Evolutionary conservation across 2,113 vertebrate species (phyloP).

Genomic region (Paramisgurnus dabryanus): DNA sequence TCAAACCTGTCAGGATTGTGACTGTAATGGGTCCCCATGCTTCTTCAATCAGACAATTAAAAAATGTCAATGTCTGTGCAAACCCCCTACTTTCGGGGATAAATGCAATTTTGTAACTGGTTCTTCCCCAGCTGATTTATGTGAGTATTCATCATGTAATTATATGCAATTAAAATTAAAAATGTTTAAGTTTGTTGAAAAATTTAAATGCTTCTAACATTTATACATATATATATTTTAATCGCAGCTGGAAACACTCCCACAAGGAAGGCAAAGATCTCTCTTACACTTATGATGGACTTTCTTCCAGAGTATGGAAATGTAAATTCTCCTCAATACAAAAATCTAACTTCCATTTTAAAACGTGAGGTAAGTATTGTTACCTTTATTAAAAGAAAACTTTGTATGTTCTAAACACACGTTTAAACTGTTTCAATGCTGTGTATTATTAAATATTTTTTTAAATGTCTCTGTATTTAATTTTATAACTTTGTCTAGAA

Average conservation of each 20-base stretch:
- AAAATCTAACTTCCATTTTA: slow-evolving; percentile 52
- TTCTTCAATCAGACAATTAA: slow-evolving; percentile 43
- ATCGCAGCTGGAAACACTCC: slow-evolving; percentile 56
- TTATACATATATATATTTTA: not conserved
- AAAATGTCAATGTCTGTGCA: slow-evolving; percentile 58
- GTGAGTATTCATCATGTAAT: slow-evolving; percentile 53
- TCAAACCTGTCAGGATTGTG: slow-evolving; percentile 51
- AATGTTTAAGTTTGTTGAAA: not conserved
- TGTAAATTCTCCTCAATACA: slow-evolving; percentile 50
- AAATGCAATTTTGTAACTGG: slow-evolving; percentile 51
- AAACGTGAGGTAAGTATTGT: slow-evolving; percentile 55
- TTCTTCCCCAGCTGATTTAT: slow-evolving; percentile 13
- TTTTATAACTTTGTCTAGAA: too few relatives aligned
- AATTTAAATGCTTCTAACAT: not conserved
- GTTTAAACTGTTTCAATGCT: not conserved
- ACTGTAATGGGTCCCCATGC: slow-evolving; percentile 54
- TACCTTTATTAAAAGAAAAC: not conserved
- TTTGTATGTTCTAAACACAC: not conserved
- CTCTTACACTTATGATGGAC: slow-evolving; percentile 50
- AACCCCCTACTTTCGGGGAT: slow-evolving; percentile 49
- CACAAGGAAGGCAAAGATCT: slow-evolving; percentile 61
- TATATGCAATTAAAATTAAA: too few relatives aligned
- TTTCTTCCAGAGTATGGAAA: slow-evolving; percentile 49
- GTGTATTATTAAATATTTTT: not conserved
- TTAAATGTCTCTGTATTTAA: too few relatives aligned